Conservation (phyloP, 2,113 vertebrate genomes). For the Petrocephalus zakoni region DNA sequence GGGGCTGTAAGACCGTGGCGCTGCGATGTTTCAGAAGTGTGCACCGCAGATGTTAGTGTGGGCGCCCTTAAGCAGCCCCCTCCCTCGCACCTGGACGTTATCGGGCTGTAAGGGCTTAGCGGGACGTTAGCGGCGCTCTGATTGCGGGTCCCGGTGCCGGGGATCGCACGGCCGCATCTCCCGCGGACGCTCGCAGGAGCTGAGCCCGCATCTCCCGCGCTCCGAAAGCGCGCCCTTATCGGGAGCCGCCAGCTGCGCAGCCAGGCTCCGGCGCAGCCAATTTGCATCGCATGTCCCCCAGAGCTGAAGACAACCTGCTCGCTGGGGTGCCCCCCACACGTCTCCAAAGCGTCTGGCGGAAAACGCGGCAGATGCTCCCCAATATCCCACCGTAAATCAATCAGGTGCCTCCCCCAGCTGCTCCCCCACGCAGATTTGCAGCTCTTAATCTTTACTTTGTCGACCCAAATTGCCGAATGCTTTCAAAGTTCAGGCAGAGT, state of each 20-base stretch:
- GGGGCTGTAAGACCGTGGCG: neutral
- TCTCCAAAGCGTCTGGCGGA: neutral
- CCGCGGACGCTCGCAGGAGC: no score
- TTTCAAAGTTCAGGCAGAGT: slow-evolving; percentile 28
- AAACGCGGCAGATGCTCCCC: neutral
- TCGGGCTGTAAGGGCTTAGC: neutral
- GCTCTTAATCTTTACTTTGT: slow-evolving; percentile 9
- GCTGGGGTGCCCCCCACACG: neutral
- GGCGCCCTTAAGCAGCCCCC: neutral
- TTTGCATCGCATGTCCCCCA: slow-evolving; percentile 31
- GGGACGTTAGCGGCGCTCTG: neutral
- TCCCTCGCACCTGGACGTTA: neutral
- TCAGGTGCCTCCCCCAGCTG: neutral
- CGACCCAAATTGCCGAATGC: neutral
- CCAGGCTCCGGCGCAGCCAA: neutral
- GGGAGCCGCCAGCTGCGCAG: slow-evolving; percentile 21
- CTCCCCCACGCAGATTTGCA: neutral
- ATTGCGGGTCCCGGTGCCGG: neutral
- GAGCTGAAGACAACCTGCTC: slow-evolving; percentile 16
- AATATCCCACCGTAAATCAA: neutral
- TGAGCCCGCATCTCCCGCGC: neutral
- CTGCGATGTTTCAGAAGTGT: neutral
- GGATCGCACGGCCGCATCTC: neutral
- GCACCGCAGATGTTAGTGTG: neutral
- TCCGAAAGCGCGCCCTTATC: slow-evolving; percentile 20